Evolutionary conservation across 2,113 vertebrate species (phyloP).

Genomic region (Hemiprocne comata): DNA sequence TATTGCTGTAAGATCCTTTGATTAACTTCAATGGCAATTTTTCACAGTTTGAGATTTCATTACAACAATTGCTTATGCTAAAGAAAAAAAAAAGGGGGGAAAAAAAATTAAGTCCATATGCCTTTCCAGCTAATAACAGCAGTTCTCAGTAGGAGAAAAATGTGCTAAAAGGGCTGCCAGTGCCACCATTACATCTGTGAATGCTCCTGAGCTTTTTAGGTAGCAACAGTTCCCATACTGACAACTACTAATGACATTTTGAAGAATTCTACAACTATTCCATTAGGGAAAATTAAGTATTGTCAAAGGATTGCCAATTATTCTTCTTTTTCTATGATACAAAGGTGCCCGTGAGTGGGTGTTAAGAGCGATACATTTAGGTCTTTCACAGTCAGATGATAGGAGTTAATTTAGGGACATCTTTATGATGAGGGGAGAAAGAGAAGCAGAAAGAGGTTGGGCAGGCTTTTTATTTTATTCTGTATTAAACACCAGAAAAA

Average conservation of each 20-base stretch:
- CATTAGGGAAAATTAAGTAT: neutral
- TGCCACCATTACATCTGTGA: neutral
- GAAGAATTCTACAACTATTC: conserved; percentile 4
- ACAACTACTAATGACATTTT: neutral
- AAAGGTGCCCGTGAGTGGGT: neutral
- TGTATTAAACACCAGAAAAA: neutral
- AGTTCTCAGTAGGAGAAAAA: neutral
- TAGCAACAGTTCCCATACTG: neutral
- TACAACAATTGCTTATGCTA: neutral
- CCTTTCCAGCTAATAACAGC: conserved; percentile 12
- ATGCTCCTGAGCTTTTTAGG: neutral
- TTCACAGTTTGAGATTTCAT: conserved; percentile 3
- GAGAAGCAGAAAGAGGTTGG: neutral
- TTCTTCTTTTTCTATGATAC: neutral
- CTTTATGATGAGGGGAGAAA: neutral
- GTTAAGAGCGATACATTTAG: neutral
- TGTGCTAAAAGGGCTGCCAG: neutral
- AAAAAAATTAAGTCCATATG: neutral
- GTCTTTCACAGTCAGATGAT: neutral
- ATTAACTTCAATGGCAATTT: conserved; percentile 31
- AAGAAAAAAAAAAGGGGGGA: neutral
- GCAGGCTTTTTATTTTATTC: neutral
- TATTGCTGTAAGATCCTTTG: neutral
- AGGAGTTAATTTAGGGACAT: neutral
- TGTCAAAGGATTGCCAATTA: neutral